Evolutionary conservation across 1,140 invertebrate genomes (phyloP), one percentile per base, ranked within the genome.

Genomic region (Anastrepha obliqua): DNA sequence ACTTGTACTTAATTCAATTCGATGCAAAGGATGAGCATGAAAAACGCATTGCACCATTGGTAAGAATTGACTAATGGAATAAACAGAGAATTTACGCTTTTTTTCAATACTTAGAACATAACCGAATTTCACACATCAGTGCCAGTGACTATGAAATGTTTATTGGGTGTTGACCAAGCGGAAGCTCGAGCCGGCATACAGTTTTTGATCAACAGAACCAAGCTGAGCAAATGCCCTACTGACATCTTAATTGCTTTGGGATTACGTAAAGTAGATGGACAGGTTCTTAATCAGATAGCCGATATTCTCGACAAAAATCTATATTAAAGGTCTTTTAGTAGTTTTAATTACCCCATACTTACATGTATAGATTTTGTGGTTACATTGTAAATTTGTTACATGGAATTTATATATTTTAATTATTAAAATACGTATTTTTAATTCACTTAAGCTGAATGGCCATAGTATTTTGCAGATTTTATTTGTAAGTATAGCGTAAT

Each of bases 141-240:
- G 39, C 89, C 90, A 0, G 88, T 92, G 15, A 91, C 89, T 5
- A 93, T 93, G 65, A 89, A 17, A 7, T 89, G 89, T 67, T 89
- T 89, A 29, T 74, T 93, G 81, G 92, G 92, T 0, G 42, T 81
- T 3, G 91, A 93, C 44, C 87, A 89, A 0, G 90, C 90, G 17
- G 92, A 93, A 64, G 85, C 86, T 0, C 90, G 91, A 20, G 91
- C 92, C 60, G 92, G 88, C 20, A 91, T 93, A 7, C 92, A 93
- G 51, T 93, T 91, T 7, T 67, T 93, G 64, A 87, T 93, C 1
- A 93, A 93, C 70, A 89, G 88, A 64, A 91, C 92, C 1, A 74
- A 67, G 1, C 88, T 93, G 51, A 89, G 89, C 87, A 89, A 88
- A 58, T 91, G 91, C 20, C 90, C 90, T 15, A 89, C 67, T 1